Evolutionary conservation across 1,140 invertebrate genomes (phyloP).

Genomic region (Drosophila willistoni): DNA sequence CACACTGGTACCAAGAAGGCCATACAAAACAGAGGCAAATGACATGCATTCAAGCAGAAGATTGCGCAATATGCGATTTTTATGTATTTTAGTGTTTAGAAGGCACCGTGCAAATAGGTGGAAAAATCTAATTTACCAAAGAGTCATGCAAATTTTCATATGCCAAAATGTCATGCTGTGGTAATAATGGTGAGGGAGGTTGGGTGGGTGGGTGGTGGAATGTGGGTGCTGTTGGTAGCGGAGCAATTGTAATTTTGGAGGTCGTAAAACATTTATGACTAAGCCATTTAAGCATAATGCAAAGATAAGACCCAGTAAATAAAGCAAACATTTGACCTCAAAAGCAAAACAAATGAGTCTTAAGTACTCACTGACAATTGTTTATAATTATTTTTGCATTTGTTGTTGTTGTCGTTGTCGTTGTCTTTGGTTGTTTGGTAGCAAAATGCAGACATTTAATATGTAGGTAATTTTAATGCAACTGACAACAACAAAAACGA

Average conservation of each 20-base stretch:
- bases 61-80: conserved; percentile 23
- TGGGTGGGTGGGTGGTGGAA: background rate
- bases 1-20: background rate
- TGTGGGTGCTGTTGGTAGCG: background rate
- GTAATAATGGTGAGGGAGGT: background rate
- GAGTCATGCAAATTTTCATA: background rate
- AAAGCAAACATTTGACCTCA: conserved; percentile 13
- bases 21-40: conserved; percentile 2
- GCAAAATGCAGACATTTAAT: conserved; percentile 13
- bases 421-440: background rate
- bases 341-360: conserved; percentile 11
- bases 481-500: background rate
- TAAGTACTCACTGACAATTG: conserved; percentile 3
- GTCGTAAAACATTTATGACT: conserved; percentile 18
- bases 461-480: conserved; percentile 6
- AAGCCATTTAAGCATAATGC: background rate
- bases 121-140: conserved; percentile 23
- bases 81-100: conserved; percentile 8
- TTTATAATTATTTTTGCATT: conserved; percentile 58
- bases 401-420: background rate
- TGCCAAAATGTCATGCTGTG: conserved; percentile 14
- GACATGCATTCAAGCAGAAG: conserved; percentile 29
- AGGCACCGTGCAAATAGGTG: conserved; percentile 16
- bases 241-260: conserved; percentile 13
- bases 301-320: conserved; percentile 15